Conservation (phyloP, 23 tunicate genomes). For the Trididemnum clinides region DNA sequence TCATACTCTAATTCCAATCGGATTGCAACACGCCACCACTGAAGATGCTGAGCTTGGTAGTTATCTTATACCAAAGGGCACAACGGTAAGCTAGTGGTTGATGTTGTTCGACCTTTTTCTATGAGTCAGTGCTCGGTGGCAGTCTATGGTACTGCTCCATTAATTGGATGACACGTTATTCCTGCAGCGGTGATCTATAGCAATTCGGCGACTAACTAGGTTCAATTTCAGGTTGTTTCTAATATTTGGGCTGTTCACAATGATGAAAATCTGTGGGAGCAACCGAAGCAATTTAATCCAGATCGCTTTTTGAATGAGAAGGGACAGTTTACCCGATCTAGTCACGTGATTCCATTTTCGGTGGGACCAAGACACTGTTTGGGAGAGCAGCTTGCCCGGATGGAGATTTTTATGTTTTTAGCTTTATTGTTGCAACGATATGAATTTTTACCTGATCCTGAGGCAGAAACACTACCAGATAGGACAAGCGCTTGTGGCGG, state of each 20-base stretch:
- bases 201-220: no score
- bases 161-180: no score
- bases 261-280: not conserved
- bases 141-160: no score
- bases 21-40: not conserved
- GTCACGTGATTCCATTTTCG: not conserved
- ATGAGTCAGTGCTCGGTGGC: no score
- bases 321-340: not conserved
- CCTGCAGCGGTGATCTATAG: no score
- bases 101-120: no score
- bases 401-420: not conserved
- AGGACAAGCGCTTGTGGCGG: not conserved
- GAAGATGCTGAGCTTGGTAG: not conserved
- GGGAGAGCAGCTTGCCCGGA: slow-evolving; percentile 4
- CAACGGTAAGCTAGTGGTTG: slow-evolving; percentile 10
- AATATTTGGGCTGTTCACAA: not conserved
- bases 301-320: not conserved
- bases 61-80: slow-evolving; percentile 17
- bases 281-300: not conserved
- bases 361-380: not conserved
- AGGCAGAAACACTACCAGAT: not conserved
- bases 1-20: not conserved
- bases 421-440: not conserved
- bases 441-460: slow-evolving; percentile 5
- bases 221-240: not conserved